phyloP scores from a whole-genome alignment of 2,797 vertebrate species.

The Poecilia wingei region DNA sequence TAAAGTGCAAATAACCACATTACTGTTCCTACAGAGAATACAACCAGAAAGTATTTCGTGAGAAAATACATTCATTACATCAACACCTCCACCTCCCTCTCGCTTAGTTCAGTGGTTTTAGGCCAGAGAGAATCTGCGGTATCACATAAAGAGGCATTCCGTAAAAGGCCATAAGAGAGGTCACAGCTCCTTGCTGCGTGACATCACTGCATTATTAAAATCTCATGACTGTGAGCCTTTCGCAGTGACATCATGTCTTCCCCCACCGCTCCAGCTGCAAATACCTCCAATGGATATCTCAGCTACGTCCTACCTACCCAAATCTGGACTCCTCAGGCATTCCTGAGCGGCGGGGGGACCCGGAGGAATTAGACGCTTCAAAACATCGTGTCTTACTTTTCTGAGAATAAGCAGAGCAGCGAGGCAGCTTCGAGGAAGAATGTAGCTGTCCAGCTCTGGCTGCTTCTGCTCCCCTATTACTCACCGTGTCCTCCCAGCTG shows the following conservation, averaged over 20 bases:
- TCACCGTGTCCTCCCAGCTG: constrained; percentile 62
- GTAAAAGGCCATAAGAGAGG: constrained; percentile 22
- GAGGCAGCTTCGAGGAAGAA: constrained; percentile 49
- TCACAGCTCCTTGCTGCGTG: constrained; percentile 43
- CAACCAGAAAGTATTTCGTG: neutral
- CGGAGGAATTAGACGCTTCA: constrained; percentile 30
- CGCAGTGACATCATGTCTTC: constrained; percentile 52
- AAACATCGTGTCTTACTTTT: constrained; percentile 47
- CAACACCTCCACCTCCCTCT: neutral
- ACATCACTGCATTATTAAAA: constrained; percentile 55
- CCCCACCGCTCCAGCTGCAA: constrained; percentile 23
- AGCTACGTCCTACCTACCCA: constrained; percentile 31
- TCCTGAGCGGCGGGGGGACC: constrained; percentile 10
- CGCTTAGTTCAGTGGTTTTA: neutral
- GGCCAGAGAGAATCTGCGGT: neutral
- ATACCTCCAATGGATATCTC: constrained; percentile 31
- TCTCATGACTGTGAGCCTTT: constrained; percentile 41
- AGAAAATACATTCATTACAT: neutral
- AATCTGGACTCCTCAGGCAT: constrained; percentile 33
- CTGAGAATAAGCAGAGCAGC: constrained; percentile 47
- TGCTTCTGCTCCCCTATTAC: constrained; percentile 62
- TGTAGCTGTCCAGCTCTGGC: constrained; percentile 51
- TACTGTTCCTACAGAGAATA: neutral
- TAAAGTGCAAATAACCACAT: neutral
- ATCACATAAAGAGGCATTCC: constrained; percentile 15